Conservation (phyloP, 1,140 invertebrate species). For the Philaenus spumarius region DNA sequence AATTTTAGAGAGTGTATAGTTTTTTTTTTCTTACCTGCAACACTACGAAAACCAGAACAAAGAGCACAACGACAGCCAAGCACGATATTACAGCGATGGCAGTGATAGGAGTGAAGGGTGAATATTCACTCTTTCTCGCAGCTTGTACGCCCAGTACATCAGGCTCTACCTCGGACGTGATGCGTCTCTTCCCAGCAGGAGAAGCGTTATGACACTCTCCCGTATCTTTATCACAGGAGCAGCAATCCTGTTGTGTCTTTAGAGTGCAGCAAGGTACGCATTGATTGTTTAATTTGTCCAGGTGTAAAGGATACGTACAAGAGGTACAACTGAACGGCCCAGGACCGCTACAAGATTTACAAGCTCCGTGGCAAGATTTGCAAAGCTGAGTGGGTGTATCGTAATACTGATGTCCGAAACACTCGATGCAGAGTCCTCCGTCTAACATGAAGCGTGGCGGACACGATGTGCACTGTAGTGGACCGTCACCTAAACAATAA, state of each 20-base stretch:
- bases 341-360: constrained; percentile 58
- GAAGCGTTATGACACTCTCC: constrained; percentile 40
- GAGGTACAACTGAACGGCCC: constrained; percentile 60
- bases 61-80: constrained; percentile 54
- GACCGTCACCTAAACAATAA: constrained; percentile 51
- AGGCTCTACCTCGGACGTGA: constrained; percentile 44
- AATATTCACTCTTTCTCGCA: constrained; percentile 33
- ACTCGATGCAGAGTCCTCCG: constrained; percentile 64
- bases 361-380: constrained; percentile 58
- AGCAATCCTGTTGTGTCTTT: constrained; percentile 47
- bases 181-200: constrained; percentile 64
- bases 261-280: constrained; percentile 60
- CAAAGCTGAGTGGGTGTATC: constrained; percentile 59
- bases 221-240: constrained; percentile 57
- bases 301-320: constrained; percentile 53
- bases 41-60: constrained; percentile 56
- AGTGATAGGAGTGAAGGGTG: constrained; percentile 51
- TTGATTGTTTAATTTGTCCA: constrained; percentile 63
- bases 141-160: constrained; percentile 35
- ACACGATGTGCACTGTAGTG: constrained; percentile 63
- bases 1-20: no score
- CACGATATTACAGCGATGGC: constrained; percentile 57
- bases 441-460: constrained; percentile 63
- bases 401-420: constrained; percentile 63
- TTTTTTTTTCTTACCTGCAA: constrained; percentile 62